phyloP scores from a whole-genome alignment of 1,140 invertebrate species.

The Hyles vespertilio region DNA sequence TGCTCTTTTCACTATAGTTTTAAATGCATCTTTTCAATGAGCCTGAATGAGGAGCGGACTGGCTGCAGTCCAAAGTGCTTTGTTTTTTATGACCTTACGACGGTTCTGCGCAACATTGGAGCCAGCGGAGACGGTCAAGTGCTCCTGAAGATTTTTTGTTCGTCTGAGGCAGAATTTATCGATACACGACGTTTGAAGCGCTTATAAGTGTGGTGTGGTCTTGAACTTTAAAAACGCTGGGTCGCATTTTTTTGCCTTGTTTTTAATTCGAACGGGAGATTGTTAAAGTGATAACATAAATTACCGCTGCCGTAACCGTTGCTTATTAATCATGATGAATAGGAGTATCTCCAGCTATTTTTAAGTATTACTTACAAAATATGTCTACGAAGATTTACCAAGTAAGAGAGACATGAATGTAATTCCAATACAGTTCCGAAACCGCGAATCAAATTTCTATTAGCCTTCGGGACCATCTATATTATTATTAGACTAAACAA shows the following conservation, averaged over 20 bases:
- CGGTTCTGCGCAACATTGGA: constrained; percentile 35
- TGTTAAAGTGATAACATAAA: too few relatives aligned
- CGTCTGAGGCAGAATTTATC: constrained; percentile 31
- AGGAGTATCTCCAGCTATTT: too few relatives aligned
- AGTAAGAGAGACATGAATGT: background rate
- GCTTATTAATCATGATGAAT: too few relatives aligned
- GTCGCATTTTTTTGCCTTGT: too few relatives aligned
- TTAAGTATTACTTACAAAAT: too few relatives aligned
- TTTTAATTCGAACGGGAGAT: too few relatives aligned
- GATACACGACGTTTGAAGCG: background rate
- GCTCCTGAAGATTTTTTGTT: constrained; percentile 42
- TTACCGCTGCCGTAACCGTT: too few relatives aligned
- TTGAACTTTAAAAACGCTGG: background rate
- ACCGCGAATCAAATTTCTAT: background rate
- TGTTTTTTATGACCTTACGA: constrained; percentile 57
- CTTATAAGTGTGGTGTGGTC: background rate
- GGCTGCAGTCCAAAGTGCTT: constrained; percentile 63
- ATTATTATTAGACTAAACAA: too few relatives aligned
- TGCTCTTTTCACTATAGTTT: constrained; percentile 41
- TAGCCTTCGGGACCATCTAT: background rate
- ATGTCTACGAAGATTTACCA: background rate
- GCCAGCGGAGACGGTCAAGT: constrained; percentile 45
- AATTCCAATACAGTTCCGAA: background rate
- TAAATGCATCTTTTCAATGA: constrained; percentile 58
- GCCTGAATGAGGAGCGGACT: constrained; percentile 47